Conservation (phyloP, 2,113 vertebrate species). For the Candoia aspera region DNA sequence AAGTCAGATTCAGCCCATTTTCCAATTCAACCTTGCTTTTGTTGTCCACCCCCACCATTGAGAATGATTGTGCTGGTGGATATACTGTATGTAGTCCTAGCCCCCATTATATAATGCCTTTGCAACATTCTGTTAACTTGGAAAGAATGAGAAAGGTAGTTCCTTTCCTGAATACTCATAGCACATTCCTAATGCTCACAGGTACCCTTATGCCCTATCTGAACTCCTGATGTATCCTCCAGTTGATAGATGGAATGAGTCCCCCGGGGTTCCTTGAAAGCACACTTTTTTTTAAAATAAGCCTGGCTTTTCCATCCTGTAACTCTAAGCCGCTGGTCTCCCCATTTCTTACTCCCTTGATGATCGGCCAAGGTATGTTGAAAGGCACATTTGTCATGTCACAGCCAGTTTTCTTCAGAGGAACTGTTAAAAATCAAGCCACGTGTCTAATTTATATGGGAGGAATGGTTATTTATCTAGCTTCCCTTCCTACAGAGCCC, state of each 20-base stretch:
- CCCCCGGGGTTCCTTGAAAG: neutral
- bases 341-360: conserved; percentile 37
- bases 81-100: too few species aligned
- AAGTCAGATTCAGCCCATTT: too few species aligned
- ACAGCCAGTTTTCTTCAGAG: conserved; percentile 48
- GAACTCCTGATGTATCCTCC: neutral
- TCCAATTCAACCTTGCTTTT: too few species aligned
- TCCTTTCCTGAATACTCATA: neutral
- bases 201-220: neutral
- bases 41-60: too few species aligned
- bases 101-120: neutral
- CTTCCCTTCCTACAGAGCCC: conserved; percentile 51
- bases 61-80: too few species aligned
- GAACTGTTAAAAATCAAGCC: conserved; percentile 62
- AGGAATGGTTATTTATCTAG: conserved; percentile 55
- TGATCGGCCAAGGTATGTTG: conserved; percentile 57
- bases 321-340: conserved; percentile 24
- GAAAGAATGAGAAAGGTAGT: neutral
- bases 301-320: conserved; percentile 36
- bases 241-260: neutral
- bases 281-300: neutral
- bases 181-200: neutral
- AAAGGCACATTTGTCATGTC: conserved; percentile 69
- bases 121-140: neutral
- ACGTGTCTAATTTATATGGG: conserved; percentile 67